Percentiles rank a stretch among this genome's conserved stretches.
phyloP scores from a whole-genome alignment of 2,888 invertebrate genomes.

The Limnephilus marmoratus region DNA sequence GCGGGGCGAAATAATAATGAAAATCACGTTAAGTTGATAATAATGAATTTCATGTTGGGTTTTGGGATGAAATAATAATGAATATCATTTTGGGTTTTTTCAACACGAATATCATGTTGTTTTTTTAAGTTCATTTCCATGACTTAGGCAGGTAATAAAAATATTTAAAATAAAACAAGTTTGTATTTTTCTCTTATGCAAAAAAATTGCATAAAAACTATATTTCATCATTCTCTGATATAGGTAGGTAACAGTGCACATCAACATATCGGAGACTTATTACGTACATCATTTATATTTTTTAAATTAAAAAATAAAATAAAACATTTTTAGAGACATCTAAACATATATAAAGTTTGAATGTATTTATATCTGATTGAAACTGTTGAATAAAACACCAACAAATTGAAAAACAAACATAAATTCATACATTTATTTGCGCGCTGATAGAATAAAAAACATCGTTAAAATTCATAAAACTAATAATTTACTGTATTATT shows the following conservation, averaged over 20 bases:
- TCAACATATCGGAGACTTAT: conserved; percentile 66
- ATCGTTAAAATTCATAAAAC: conserved; percentile 42
- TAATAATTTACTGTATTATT: conserved; percentile 43
- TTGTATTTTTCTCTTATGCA: conserved; percentile 64
- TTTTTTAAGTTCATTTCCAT: too few species aligned
- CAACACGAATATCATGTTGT: too few species aligned
- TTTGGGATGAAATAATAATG: too few species aligned
- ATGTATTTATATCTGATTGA: conserved; percentile 20
- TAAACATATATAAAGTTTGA: conserved; percentile 5
- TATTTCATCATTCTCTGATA: conserved; percentile 65
- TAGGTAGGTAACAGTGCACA: conserved; percentile 66
- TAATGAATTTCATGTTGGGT: too few species aligned
- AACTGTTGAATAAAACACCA: background rate
- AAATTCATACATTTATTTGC: conserved; percentile 36
- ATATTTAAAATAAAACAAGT: background rate
- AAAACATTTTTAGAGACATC: conserved; percentile 19
- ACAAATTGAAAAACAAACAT: conserved; percentile 7
- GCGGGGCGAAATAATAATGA: too few species aligned
- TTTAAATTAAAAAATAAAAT: conserved; percentile 54
- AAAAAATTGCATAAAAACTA: conserved; percentile 66
- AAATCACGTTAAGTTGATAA: too few species aligned
- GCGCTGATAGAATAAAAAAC: conserved; percentile 47
- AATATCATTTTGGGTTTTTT: too few species aligned
- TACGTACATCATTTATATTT: conserved; percentile 58
- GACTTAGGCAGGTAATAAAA: background rate